Evolutionary conservation across 2,888 invertebrate genomes (phyloP).

Genomic region (Crioceris asparagi): DNA sequence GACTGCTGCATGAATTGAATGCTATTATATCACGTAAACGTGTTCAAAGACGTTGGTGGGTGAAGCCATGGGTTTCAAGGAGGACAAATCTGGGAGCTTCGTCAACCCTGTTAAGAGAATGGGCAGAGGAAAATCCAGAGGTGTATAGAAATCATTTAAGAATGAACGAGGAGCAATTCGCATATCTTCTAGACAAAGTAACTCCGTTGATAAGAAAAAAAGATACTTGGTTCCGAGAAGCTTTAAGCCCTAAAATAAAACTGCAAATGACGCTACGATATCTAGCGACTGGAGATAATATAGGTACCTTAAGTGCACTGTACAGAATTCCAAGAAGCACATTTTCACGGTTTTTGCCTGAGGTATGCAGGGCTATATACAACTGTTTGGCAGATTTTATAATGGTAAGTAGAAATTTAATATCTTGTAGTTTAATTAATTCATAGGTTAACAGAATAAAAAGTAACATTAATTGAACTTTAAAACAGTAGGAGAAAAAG

Average conservation of each 20-base stretch:
- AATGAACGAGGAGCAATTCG: background rate
- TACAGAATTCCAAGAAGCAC: slow-evolving; percentile 6
- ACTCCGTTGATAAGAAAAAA: slow-evolving; percentile 3
- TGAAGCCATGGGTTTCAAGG: background rate
- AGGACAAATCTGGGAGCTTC: background rate
- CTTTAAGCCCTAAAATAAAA: background rate
- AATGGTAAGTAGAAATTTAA: slow-evolving; percentile 1
- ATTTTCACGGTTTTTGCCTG: slow-evolving; percentile 4
- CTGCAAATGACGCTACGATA: slow-evolving; percentile 3
- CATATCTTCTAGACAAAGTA: background rate
- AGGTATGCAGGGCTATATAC: slow-evolving; percentile 5
- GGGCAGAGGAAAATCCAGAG: background rate
- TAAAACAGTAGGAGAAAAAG: too few relatives aligned
- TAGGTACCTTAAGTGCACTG: slow-evolving; percentile 3
- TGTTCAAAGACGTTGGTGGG: slow-evolving; percentile 4
- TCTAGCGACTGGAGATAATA: slow-evolving; percentile 2
- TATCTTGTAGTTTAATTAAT: background rate
- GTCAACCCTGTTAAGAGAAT: background rate
- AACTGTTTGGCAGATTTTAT: slow-evolving; percentile 1
- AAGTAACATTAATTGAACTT: background rate
- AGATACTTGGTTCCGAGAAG: slow-evolving; percentile 2
- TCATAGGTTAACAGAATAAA: background rate
- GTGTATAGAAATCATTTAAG: background rate
- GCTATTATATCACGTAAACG: background rate
- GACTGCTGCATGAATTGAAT: background rate